Conservation (phyloP, 2,797 vertebrate genomes). For the Chaenodraco wilsoni region DNA sequence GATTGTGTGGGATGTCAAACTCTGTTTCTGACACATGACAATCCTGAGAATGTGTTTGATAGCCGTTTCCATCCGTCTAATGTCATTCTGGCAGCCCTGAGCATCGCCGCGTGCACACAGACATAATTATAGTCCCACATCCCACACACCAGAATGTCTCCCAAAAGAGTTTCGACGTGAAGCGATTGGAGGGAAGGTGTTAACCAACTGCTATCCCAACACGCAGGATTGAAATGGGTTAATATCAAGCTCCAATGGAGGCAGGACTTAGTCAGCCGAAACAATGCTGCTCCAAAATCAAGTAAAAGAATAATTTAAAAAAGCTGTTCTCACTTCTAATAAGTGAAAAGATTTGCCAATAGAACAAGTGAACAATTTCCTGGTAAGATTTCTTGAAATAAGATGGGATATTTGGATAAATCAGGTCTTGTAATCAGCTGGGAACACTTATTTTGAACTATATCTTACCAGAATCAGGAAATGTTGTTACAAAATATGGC, state of each 20-base stretch:
- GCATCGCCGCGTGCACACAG: conserved; percentile 15
- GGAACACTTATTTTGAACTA: too few relatives aligned
- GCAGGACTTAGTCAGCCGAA: not conserved
- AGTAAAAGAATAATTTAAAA: too few relatives aligned
- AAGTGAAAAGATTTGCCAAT: too few relatives aligned
- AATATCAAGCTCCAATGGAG: not conserved
- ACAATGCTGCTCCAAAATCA: too few relatives aligned
- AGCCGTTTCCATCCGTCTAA: conserved; percentile 52
- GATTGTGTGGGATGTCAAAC: conserved; percentile 16
- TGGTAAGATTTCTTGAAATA: too few relatives aligned
- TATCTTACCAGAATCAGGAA: too few relatives aligned
- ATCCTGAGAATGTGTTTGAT: conserved; percentile 43
- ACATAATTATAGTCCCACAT: conserved; percentile 57
- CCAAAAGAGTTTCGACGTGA: conserved; percentile 47
- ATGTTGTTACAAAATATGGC: too few relatives aligned
- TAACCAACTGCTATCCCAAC: conserved; percentile 46
- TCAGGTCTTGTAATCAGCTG: too few relatives aligned
- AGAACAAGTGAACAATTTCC: too few relatives aligned
- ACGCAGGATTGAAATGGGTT: not conserved
- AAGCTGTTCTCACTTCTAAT: too few relatives aligned
- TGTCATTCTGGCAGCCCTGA: conserved; percentile 33
- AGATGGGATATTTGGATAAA: too few relatives aligned
- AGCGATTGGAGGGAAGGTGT: conserved; percentile 43
- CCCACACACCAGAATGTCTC: conserved; percentile 60
- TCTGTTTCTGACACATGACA: conserved; percentile 51